These are phyloP conservation scores for Clytia hemisphaerica DNA, from an alignment of 30 jellyfish, hydroid and myxozoan genomes.

Conservation along the genomic window DNA sequence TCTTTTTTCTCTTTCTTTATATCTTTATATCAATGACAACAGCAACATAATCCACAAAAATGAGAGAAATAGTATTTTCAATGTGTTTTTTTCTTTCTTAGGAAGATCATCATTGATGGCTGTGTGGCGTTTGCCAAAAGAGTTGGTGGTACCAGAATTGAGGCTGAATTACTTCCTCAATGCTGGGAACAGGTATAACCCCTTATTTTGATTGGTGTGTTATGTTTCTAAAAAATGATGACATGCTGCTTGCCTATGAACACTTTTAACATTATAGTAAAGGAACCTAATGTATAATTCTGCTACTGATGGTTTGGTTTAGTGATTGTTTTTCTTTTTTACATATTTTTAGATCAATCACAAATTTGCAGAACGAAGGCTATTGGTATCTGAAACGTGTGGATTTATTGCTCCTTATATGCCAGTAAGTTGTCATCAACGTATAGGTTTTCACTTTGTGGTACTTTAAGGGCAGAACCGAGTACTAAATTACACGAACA, in stretches of 20 bases:
- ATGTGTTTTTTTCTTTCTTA: slow-evolving; percentile 1
- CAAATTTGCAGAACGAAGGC: slow-evolving; percentile 77
- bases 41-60: no score
- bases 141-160: slow-evolving; percentile 81
- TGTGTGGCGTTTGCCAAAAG: slow-evolving; percentile 80
- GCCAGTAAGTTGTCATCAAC: slow-evolving; percentile 53
- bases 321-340: neutral
- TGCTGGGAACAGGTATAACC: slow-evolving; percentile 95
- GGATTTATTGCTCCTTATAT: slow-evolving; percentile 86
- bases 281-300: neutral
- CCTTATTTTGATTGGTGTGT: neutral
- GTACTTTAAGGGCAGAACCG: neutral
- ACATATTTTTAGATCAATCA: slow-evolving; percentile 53
- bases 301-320: no score
- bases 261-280: neutral
- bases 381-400: slow-evolving; percentile 95
- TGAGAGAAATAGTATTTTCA: neutral
- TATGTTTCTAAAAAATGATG: neutral
- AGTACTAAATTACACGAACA: no score
- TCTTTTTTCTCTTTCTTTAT: no score
- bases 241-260: no score
- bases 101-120: slow-evolving; percentile 94
- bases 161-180: slow-evolving; percentile 89
- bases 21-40: no score
- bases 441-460: neutral